Conservation (phyloP, 53 echinoderm and acorn worm species). For the Astropecten irregularis region DNA sequence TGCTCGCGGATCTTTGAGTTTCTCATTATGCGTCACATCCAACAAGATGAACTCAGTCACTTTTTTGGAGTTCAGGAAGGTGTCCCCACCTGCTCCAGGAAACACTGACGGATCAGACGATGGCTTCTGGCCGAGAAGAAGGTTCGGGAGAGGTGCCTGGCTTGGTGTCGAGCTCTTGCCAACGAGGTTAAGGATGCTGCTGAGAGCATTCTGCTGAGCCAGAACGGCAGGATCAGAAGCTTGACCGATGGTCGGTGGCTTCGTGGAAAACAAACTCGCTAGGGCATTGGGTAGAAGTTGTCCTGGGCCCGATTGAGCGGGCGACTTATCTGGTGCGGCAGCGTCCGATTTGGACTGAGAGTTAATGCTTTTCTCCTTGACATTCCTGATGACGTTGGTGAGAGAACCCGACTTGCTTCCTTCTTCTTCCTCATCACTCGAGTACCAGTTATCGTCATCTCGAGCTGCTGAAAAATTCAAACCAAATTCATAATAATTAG, state of each 20-base stretch:
- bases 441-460: constrained; percentile 93
- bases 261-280: constrained; percentile 72
- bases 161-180: background rate
- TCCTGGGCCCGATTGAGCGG: background rate
- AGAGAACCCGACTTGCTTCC: constrained; percentile 29
- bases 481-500: too few species aligned
- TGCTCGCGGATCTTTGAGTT: constrained; percentile 71
- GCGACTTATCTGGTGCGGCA: constrained; percentile 5
- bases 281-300: constrained; percentile 69
- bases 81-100: constrained; percentile 9
- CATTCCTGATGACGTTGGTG: constrained; percentile 26
- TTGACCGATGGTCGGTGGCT: constrained; percentile 25
- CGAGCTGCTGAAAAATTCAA: constrained; percentile 50
- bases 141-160: constrained; percentile 7
- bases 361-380: constrained; percentile 4
- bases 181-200: constrained; percentile 54
- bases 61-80: background rate
- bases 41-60: constrained; percentile 66
- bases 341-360: background rate
- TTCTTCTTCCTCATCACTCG: constrained; percentile 86
- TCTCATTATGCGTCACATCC: constrained; percentile 71
- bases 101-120: background rate
- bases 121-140: constrained; percentile 6
- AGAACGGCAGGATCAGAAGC: constrained; percentile 33
- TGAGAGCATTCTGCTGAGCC: constrained; percentile 59